phyloP scores from a whole-genome alignment of 2,113 vertebrate species.

The Himantopus leucocephalus region DNA sequence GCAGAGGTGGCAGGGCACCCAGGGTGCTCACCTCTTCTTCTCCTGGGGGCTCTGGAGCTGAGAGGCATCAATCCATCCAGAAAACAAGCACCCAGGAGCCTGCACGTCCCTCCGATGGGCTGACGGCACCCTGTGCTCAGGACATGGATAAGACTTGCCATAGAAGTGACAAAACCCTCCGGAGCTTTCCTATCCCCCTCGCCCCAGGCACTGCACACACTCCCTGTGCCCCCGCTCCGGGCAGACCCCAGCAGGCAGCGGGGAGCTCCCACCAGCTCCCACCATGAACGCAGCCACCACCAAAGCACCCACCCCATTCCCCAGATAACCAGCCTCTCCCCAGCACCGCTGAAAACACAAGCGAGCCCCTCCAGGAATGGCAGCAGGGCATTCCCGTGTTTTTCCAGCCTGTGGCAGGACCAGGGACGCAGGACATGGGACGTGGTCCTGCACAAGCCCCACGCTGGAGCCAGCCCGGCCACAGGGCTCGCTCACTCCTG shows the following conservation, averaged over 20 bases:
- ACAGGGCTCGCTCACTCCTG: accelerated
- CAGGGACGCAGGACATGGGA: neutral
- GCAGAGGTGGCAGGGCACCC: neutral
- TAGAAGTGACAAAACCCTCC: neutral
- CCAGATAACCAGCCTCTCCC: neutral
- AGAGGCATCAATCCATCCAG: neutral
- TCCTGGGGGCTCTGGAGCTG: neutral
- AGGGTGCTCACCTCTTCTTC: neutral
- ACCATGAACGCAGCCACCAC: neutral
- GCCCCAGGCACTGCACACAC: neutral
- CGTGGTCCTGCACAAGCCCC: neutral
- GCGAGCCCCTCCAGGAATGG: neutral
- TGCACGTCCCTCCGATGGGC: neutral
- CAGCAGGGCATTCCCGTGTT: neutral
- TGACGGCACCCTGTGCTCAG: neutral
- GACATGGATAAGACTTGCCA: neutral
- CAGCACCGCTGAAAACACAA: neutral
- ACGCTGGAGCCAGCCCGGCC: neutral
- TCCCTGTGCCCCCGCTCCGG: neutral
- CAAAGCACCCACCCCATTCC: neutral
- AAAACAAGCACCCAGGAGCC: neutral
- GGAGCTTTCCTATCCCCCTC: neutral
- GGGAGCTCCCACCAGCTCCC: neutral
- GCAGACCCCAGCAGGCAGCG: neutral
- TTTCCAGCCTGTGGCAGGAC: neutral